Evolutionary conservation across 2,797 vertebrate genomes (phyloP).

Genomic region (Schizopygopsis malacanthus): DNA sequence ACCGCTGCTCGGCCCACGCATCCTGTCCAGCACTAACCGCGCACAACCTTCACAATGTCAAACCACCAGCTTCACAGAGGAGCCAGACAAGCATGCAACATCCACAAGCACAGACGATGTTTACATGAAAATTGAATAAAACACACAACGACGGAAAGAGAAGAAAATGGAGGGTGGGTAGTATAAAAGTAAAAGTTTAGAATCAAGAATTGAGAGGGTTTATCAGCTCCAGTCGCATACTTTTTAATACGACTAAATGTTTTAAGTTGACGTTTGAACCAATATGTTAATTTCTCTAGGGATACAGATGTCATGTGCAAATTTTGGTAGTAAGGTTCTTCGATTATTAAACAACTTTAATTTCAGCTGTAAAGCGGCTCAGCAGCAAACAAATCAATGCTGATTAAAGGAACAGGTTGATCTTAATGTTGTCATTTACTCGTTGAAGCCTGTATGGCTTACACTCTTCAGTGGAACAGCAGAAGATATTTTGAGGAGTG

Average conservation of each 20-base stretch:
- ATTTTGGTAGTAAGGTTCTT: neutral
- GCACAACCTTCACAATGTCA: neutral
- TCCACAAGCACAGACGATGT: neutral
- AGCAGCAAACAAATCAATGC: neutral
- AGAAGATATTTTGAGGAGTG: neutral
- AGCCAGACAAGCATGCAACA: neutral
- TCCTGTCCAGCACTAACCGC: neutral
- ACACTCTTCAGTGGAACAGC: neutral
- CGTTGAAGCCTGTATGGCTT: neutral
- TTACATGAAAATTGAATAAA: neutral
- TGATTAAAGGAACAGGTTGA: neutral
- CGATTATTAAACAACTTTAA: neutral
- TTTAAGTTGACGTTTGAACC: too few species aligned
- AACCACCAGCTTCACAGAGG: neutral
- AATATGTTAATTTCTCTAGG: too few species aligned
- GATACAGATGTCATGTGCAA: too few species aligned
- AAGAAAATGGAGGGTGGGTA: too few species aligned
- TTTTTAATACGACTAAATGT: too few species aligned
- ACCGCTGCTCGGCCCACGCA: slow-evolving; percentile 7
- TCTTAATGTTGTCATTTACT: neutral
- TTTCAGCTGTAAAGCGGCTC: neutral
- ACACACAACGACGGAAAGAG: neutral
- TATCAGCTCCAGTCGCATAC: too few species aligned
- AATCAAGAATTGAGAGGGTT: neutral
- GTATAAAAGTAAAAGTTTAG: neutral